A percentile compares a stretch with the other conserved stretches of the same genome.
Evolutionary conservation across 2,113 vertebrate species (phyloP).

Genomic region (Thalassoma bifasciatum): DNA sequence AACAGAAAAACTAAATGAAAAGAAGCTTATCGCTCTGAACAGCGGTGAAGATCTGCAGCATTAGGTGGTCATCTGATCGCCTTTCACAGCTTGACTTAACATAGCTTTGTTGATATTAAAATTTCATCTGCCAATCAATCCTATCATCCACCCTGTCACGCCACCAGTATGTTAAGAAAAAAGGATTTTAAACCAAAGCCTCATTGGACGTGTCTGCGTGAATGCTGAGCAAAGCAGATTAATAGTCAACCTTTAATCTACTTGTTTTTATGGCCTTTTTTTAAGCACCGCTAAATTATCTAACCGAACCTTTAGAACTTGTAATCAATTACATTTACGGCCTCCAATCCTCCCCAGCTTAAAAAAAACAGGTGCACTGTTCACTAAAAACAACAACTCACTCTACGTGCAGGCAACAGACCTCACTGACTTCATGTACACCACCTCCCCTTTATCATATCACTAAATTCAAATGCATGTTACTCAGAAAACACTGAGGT

Average conservation of each 20-base stretch:
- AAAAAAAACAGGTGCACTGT: constrained; percentile 40
- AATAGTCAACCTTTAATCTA: constrained; percentile 56
- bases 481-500: constrained; percentile 58
- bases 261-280: constrained; percentile 50
- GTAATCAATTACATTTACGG: constrained; percentile 60
- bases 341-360: constrained; percentile 30
- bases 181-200: constrained; percentile 18
- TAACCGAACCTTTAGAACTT: constrained; percentile 39
- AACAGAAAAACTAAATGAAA: too few relatives aligned
- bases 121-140: background rate
- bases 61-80: background rate
- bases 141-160: background rate
- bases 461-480: constrained; percentile 55
- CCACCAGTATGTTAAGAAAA: constrained; percentile 7
- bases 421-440: constrained; percentile 20
- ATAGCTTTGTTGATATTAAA: background rate
- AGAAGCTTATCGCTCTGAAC: too few relatives aligned
- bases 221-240: constrained; percentile 45
- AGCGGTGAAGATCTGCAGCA: background rate
- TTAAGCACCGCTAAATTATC: constrained; percentile 37
- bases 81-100: background rate
- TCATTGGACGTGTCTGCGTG: constrained; percentile 20
- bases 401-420: constrained; percentile 10
- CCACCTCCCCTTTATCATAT: constrained; percentile 31
- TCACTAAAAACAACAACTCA: background rate